Conservation (phyloP, 2,797 vertebrate genomes). For the Melanotaenia nigrans region DNA sequence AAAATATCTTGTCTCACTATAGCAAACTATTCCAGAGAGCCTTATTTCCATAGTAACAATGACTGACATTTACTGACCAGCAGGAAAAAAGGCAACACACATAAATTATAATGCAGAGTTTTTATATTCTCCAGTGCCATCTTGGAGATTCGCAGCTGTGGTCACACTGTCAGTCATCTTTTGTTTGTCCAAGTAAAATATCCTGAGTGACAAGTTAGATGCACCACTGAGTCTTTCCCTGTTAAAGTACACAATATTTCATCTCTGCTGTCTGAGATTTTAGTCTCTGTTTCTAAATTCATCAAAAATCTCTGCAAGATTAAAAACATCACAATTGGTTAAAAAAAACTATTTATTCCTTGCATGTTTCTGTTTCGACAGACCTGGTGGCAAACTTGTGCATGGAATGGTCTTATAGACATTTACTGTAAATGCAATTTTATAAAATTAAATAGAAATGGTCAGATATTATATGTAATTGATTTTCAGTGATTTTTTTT, state of each 20-base stretch:
- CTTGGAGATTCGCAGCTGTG: not conserved
- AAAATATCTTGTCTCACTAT: not conserved
- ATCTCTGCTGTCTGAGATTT: not conserved
- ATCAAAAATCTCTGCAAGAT: not conserved
- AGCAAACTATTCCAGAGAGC: not conserved
- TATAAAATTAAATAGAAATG: not conserved
- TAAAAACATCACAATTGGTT: too few species aligned
- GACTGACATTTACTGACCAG: not conserved
- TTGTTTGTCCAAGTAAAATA: not conserved
- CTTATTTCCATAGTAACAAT: slow-evolving; percentile 3
- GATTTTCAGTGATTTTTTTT: not conserved
- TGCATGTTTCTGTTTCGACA: not conserved
- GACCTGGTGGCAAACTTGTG: not conserved
- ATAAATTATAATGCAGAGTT: not conserved
- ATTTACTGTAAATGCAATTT: not conserved
- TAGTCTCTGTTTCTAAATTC: not conserved
- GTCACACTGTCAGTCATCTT: not conserved
- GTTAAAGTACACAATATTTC: not conserved
- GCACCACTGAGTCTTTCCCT: not conserved
- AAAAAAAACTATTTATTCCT: not conserved
- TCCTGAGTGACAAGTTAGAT: slow-evolving; percentile 2
- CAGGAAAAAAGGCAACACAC: not conserved
- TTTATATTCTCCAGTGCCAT: not conserved
- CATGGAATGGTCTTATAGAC: not conserved
- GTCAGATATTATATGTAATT: not conserved